Percentiles rank a stretch among this genome's conserved stretches.
Conservation (phyloP, 2,888 invertebrate species). For the Frankliniella fusca region DNA sequence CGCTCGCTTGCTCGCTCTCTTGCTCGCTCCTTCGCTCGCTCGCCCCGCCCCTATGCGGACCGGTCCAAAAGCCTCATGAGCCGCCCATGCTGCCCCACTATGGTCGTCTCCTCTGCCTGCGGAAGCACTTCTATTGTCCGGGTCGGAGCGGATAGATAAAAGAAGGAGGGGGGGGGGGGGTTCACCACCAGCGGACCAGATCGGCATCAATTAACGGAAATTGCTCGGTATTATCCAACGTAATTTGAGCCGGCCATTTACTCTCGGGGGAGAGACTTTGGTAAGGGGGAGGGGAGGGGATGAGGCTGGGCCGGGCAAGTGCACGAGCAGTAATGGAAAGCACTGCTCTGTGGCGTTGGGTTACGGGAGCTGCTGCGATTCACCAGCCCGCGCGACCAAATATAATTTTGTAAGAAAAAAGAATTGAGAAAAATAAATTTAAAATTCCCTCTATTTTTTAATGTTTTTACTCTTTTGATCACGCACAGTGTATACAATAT, state of each 20-base stretch:
- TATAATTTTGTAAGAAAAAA: too few relatives aligned
- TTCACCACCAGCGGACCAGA: not conserved
- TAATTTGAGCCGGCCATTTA: conserved; percentile 15
- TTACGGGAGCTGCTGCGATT: too few relatives aligned
- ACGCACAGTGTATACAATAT: too few relatives aligned
- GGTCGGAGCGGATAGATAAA: not conserved
- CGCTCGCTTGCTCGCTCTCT: too few relatives aligned
- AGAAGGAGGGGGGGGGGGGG: not conserved
- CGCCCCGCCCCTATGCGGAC: not conserved
- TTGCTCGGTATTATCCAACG: conserved; percentile 17
- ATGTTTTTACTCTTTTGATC: too few relatives aligned
- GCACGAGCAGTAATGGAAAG: not conserved
- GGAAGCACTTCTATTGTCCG: not conserved
- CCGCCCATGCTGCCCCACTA: too few relatives aligned
- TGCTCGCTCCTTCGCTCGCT: too few relatives aligned
- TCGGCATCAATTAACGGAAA: conserved; percentile 14
- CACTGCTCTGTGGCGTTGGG: not conserved
- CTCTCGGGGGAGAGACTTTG: not conserved
- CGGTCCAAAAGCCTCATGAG: not conserved
- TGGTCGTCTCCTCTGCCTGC: too few relatives aligned
- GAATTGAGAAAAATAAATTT: too few relatives aligned
- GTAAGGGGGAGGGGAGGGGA: too few relatives aligned
- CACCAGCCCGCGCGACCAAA: too few relatives aligned
- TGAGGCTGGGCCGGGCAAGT: not conserved
- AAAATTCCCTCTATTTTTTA: too few relatives aligned